These are phyloP conservation scores for Rousettus madagascariensis DNA, from an alignment of 2,797 vertebrate species.

Conservation along the genomic window DNA sequence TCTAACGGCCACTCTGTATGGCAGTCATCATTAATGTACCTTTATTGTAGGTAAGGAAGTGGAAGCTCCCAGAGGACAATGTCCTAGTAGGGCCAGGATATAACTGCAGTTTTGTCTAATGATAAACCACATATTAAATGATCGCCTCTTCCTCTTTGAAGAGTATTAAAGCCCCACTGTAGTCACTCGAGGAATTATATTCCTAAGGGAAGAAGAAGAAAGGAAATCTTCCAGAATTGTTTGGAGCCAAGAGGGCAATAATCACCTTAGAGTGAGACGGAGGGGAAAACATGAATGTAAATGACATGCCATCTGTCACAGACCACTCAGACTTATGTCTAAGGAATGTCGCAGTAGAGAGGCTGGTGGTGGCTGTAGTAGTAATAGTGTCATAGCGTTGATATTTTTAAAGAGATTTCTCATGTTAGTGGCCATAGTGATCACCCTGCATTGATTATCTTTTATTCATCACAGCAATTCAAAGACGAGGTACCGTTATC, in stretches of 20 bases:
- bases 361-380: not conserved
- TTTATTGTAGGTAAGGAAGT: not conserved
- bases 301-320: not conserved
- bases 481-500: not conserved
- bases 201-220: not conserved
- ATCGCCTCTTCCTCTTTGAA: not conserved
- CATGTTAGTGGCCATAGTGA: not conserved
- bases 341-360: not conserved
- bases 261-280: not conserved
- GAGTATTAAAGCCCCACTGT: not conserved
- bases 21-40: not conserved
- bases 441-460: not conserved
- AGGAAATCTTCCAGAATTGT: not conserved
- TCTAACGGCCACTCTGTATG: not conserved
- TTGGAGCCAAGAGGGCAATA: not conserved
- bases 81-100: not conserved
- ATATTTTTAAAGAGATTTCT: not conserved
- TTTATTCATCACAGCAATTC: not conserved
- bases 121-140: not conserved
- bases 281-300: not conserved
- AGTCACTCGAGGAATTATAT: not conserved
- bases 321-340: not conserved
- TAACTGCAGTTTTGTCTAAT: not conserved
- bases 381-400: fast-evolving
- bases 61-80: not conserved